A percentile compares a stretch with the other conserved stretches of the same genome.
Evolutionary conservation across 2,113 vertebrate species (phyloP).

Genomic region (Neomonachus schauinslandi): DNA sequence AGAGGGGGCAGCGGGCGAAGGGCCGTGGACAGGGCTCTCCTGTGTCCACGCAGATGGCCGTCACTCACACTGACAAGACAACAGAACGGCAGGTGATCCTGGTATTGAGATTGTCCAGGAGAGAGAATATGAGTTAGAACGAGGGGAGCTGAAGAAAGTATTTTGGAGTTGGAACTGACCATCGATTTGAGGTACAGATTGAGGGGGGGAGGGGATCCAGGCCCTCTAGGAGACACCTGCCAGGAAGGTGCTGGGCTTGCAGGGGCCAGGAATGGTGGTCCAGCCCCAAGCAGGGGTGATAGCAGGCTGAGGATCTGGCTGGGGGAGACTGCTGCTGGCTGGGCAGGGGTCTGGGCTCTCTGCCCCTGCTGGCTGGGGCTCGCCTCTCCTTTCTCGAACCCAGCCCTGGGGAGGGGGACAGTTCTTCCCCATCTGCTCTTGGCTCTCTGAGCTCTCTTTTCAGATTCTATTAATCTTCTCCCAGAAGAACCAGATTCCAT

Average conservation of each 20-base stretch:
- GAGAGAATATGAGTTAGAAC: background rate
- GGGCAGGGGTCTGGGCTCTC: background rate
- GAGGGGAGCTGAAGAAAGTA: background rate
- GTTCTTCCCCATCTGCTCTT: background rate
- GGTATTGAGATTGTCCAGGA: background rate
- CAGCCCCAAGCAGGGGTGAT: too few relatives aligned
- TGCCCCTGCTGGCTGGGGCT: background rate
- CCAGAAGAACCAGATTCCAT: background rate
- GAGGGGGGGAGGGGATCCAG: background rate
- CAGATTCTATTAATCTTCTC: background rate
- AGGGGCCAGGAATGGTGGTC: background rate
- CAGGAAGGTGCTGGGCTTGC: background rate
- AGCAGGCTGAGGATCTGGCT: background rate
- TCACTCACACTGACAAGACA: background rate
- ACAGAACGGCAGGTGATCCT: background rate
- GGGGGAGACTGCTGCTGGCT: background rate
- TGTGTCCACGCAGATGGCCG: fast-evolving
- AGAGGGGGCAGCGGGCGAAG: background rate
- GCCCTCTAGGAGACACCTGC: background rate
- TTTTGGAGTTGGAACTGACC: background rate
- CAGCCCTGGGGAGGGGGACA: background rate
- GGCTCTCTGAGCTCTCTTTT: background rate
- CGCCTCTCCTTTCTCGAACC: background rate
- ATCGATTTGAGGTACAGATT: background rate
- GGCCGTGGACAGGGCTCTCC: background rate